Evolutionary conservation across 2,797 vertebrate species (phyloP), one percentile per base, ranked within the genome.

Genomic region (Sebastolobus alascanus): DNA sequence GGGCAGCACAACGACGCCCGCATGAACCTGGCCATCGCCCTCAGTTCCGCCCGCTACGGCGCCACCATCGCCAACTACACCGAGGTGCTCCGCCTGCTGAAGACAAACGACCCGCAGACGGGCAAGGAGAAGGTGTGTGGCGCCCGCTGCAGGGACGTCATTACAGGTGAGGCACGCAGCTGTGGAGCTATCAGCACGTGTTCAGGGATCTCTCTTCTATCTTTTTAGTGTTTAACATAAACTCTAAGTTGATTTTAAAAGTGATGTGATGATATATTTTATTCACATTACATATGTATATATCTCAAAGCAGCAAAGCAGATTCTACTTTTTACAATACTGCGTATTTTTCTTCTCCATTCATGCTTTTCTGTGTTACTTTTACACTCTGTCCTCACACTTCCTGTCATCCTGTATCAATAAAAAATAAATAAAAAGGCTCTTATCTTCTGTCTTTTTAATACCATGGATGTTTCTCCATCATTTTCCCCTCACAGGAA

Each of bases 1-100:
- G 99, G 99, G 84, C 98, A 99, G 77, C 98, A 99, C 95, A 99
- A 99, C 0, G 98, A 99, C 11, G 97, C 99, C 20, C 97, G 98
- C 2, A 99, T 98, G 98, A 99, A 99, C 96, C 95, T 99, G 81
- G 96, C 97, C 94, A 98, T 99, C 69, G 97, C 97, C 40, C 96
- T 99, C 64, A 97, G 96, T 0, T 97, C 98, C 29, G 97, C 97
- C 82, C 97, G 98, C 89, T 96, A 98, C 0, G 98, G 99, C 2
- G 98, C 98, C 74, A 93, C 97, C 91, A 92, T 95, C 3, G 96
- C 98, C 93, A 99, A 99, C 95, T 99, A 99, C 95, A 95, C 97
- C 6, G 98, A 99, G 94, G 98, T 99, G 85, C 85, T 97, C 63
- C 92, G 40, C 66, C 91, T 99, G 93, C 96, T 99, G 80, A 99